These are phyloP conservation scores for Tipula confusa DNA, from an alignment of 2,888 invertebrate species.

Conservation along the genomic window DNA sequence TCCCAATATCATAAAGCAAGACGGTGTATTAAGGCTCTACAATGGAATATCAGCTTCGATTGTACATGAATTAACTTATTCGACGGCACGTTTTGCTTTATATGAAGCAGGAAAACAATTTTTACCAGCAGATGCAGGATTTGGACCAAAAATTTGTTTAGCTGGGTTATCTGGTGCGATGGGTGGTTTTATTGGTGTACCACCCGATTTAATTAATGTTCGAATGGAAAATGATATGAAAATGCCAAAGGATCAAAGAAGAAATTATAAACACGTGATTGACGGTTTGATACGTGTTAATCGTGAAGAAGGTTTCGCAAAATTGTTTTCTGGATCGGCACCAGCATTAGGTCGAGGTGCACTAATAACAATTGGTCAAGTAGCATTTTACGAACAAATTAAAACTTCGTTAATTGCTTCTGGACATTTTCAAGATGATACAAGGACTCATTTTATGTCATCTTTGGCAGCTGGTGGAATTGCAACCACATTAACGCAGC, in stretches of 20 bases:
- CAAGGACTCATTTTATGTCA: slow-evolving; percentile 80
- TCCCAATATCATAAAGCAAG: slow-evolving; percentile 71
- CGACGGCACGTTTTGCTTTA: slow-evolving; percentile 77
- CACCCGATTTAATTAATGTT: slow-evolving; percentile 96
- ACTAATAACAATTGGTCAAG: slow-evolving; percentile 95
- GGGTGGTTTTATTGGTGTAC: slow-evolving; percentile 92
- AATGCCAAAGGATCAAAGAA: slow-evolving; percentile 71
- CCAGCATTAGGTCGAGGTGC: slow-evolving; percentile 87
- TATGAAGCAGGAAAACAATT: slow-evolving; percentile 71
- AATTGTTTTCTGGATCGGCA: slow-evolving; percentile 83
- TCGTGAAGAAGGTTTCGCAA: slow-evolving; percentile 70
- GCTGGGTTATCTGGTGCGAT: slow-evolving; percentile 81
- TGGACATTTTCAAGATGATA: slow-evolving; percentile 75
- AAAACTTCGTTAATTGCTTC: slow-evolving; percentile 58
- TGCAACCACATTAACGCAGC: slow-evolving; percentile 73
- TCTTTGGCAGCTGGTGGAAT: slow-evolving; percentile 73
- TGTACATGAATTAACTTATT: slow-evolving; percentile 89
- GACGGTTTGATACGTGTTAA: slow-evolving; percentile 84
- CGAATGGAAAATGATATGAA: slow-evolving; percentile 99
- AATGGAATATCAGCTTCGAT: slow-evolving; percentile 94
- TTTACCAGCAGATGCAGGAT: slow-evolving; percentile 42
- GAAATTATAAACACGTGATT: slow-evolving; percentile 94
- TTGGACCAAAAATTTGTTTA: slow-evolving; percentile 59
- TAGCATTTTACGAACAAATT: slow-evolving; percentile 95
- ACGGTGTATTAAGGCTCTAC: slow-evolving; percentile 87